Evolutionary conservation across 2,888 invertebrate species (phyloP).

Genomic region (Ferdinandea cuprea): DNA sequence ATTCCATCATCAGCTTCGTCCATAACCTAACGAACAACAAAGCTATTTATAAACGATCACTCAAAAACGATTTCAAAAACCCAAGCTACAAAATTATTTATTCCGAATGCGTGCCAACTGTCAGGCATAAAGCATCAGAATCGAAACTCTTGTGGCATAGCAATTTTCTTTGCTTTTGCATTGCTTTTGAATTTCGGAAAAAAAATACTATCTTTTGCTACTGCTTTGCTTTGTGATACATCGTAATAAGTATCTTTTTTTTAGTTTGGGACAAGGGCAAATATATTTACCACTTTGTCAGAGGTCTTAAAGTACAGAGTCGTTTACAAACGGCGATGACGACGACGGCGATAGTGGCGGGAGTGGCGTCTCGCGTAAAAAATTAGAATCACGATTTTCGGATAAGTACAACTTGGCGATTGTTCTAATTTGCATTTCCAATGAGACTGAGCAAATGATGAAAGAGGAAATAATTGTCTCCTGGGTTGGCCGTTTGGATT

Average conservation of each 20-base stretch:
- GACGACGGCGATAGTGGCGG: constrained; percentile 18
- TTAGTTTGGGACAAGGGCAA: constrained; percentile 51
- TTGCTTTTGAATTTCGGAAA: not conserved
- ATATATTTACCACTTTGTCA: not conserved
- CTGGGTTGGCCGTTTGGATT: constrained; percentile 54
- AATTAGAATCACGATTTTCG: constrained; percentile 57
- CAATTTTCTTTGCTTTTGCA: constrained; percentile 39
- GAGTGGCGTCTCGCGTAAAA: constrained; percentile 45
- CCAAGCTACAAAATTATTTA: constrained; percentile 43
- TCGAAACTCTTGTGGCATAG: constrained; percentile 54
- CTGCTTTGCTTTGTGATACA: not conserved
- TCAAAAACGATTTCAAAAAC: constrained; percentile 57
- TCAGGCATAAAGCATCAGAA: constrained; percentile 63
- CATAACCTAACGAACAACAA: not conserved
- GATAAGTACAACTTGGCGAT: constrained; percentile 37
- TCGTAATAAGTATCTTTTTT: constrained; percentile 5
- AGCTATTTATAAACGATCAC: constrained; percentile 58
- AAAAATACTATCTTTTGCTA: not conserved
- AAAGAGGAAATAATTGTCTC: constrained; percentile 59
- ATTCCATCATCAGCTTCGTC: constrained; percentile 37
- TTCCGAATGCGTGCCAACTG: constrained; percentile 57
- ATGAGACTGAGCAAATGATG: constrained; percentile 33
- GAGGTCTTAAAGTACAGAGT: constrained; percentile 22
- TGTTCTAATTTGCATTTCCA: constrained; percentile 61
- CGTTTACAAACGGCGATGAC: not conserved